Conservation (phyloP, 2,888 invertebrate genomes). For the Apocheima hispidaria region DNA sequence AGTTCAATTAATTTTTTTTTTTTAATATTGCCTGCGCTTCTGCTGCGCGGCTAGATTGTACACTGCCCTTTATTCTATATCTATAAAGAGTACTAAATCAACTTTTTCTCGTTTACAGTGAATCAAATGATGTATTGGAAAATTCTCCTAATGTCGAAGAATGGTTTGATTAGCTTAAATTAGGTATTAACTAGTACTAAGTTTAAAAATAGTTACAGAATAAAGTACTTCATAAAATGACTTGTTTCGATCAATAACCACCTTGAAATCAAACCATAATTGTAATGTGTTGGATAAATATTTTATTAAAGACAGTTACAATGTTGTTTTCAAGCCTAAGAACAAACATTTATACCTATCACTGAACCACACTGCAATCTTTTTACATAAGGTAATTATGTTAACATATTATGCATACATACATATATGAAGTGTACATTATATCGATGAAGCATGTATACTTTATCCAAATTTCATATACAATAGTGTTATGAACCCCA, state of each 20-base stretch:
- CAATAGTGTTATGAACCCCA: conserved; percentile 63
- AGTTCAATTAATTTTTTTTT: no score
- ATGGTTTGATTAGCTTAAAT: conserved; percentile 84
- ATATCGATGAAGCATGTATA: conserved; percentile 67
- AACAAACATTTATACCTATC: conserved; percentile 74
- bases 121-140: conserved; percentile 93
- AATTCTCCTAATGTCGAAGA: conserved; percentile 95
- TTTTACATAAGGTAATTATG: conserved; percentile 58
- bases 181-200: conserved; percentile 36
- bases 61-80: no score
- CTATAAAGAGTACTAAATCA: background rate
- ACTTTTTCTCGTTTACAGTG: conserved; percentile 85
- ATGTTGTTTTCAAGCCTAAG: conserved; percentile 76
- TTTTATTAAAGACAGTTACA: conserved; percentile 83
- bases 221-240: conserved; percentile 14
- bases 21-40: no score
- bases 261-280: conserved; percentile 45
- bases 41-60: no score
- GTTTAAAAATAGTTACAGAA: conserved; percentile 32
- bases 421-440: conserved; percentile 61
- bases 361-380: conserved; percentile 72
- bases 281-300: conserved; percentile 78
- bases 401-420: conserved; percentile 66
- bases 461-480: conserved; percentile 68
- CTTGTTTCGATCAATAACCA: conserved; percentile 20